A percentile compares a stretch with the other conserved stretches of the same genome.
phyloP scores from a whole-genome alignment of 1,140 invertebrate genomes.

The Hypsibius dujardini region DNA sequence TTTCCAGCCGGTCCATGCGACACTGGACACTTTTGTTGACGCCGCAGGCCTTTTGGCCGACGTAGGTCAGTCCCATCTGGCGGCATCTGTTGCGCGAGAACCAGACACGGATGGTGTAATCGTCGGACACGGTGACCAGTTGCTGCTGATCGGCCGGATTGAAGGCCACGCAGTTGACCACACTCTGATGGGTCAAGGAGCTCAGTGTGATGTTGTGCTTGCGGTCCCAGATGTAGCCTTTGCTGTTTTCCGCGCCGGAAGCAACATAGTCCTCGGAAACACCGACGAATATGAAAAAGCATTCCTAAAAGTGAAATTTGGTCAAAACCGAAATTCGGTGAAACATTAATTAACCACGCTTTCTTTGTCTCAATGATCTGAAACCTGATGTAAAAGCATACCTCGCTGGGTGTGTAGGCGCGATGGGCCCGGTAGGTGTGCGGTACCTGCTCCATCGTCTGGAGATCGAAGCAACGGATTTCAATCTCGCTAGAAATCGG shows the following conservation, averaged over 20 bases:
- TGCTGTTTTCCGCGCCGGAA: slow-evolving; percentile 70
- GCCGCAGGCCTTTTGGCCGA: background rate
- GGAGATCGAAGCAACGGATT: slow-evolving; percentile 67
- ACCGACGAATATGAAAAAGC: slow-evolving; percentile 74
- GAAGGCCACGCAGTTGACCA: slow-evolving; percentile 71
- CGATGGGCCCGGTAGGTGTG: slow-evolving; percentile 59
- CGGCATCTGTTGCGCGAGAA: slow-evolving; percentile 24
- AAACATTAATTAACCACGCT: too few species aligned
- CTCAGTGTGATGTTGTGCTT: slow-evolving; percentile 61
- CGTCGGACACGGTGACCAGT: slow-evolving; percentile 69
- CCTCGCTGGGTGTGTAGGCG: slow-evolving; percentile 66
- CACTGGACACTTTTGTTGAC: background rate
- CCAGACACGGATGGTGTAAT: slow-evolving; percentile 58
- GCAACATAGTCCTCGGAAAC: slow-evolving; percentile 67
- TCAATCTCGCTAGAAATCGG: slow-evolving; percentile 79
- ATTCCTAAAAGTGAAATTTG: too few species aligned
- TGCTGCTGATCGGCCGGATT: slow-evolving; percentile 63
- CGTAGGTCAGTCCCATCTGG: background rate
- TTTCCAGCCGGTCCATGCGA: background rate
- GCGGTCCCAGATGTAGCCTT: slow-evolving; percentile 66
- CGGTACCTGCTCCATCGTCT: slow-evolving; percentile 45
- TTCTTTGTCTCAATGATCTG: too few species aligned
- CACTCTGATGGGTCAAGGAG: slow-evolving; percentile 57
- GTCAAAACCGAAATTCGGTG: too few species aligned
- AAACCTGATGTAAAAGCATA: too few species aligned